Conservation (phyloP, 2,113 vertebrate genomes). For the Hemiprocne comata region DNA sequence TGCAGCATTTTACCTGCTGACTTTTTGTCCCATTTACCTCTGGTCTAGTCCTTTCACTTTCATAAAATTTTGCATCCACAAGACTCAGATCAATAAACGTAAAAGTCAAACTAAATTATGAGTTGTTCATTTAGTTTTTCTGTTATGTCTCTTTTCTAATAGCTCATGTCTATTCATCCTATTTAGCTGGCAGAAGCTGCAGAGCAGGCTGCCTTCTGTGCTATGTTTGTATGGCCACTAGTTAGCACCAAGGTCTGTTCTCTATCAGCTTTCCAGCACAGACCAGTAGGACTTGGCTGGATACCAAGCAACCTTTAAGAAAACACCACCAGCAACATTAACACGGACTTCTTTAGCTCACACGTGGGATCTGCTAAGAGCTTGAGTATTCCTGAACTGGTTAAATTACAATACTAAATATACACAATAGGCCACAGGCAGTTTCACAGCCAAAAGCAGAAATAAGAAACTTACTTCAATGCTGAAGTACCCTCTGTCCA, state of each 20-base stretch:
- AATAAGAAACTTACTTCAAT: slow-evolving; percentile 90
- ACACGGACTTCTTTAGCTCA: background rate
- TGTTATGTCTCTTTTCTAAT: background rate
- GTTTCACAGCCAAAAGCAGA: background rate
- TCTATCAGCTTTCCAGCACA: background rate
- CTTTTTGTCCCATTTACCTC: background rate
- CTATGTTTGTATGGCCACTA: background rate
- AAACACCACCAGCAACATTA: background rate
- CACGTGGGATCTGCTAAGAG: background rate
- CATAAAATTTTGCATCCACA: background rate
- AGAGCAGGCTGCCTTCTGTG: background rate
- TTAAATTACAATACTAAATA: background rate
- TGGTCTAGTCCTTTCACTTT: background rate
- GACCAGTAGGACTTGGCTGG: background rate
- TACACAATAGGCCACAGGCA: background rate
- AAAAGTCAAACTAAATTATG: background rate
- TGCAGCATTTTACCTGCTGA: background rate
- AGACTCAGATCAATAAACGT: background rate
- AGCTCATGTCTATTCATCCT: background rate
- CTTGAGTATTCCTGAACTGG: background rate
- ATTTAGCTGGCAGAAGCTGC: background rate
- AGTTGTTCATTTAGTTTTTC: background rate
- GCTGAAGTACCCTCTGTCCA: slow-evolving; percentile 99
- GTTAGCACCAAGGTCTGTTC: background rate
- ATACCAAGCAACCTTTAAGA: background rate